Evolutionary conservation across 2,113 vertebrate species (phyloP), one percentile per base, ranked within the genome.

Genomic region (Oncorhynchus tshawytscha): DNA sequence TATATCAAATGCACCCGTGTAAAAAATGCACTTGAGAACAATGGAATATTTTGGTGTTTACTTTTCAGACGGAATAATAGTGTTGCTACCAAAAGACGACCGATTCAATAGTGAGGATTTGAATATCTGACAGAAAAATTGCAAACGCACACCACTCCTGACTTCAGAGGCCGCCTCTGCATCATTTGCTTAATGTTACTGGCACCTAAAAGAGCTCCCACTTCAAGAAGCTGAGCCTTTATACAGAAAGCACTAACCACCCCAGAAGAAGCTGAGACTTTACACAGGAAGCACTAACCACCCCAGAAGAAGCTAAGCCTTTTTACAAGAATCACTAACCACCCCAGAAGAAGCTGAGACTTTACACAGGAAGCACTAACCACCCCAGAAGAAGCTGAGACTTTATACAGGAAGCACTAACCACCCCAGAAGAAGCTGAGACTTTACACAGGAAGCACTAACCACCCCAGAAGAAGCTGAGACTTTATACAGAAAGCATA

Each of bases 31-130:
- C n/a, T 82, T 78, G 82, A 18, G 27, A 51, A 72, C 24, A 11
- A 87, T 81, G 79, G 71, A 81, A 83, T 83, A 82, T 79, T 82
- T 84, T 76, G 16, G 48, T 79, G 62, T 54, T 67, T 68, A 78
- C 75, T 51, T 75, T 45, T 54, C 39, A 54, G 71, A 78, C 72
- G 27, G 70, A 84, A 80, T 83, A 85, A 82, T 71, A 51, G 71
- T 67, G 76, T 64, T 29, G 62, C 49, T 11, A 29, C 34, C 2
- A 49, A 27, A 34, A 15, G 24, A 48, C 24, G 70, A 49, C 5
- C 1, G 3, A 20, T 59, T 57, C 62, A 67, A 66, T 69, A 66
- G 71, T 1, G 2, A 12, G 71, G 73, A 77, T 82, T 86, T 62
- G 74, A 83, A 84, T 86, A 78, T 49, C 70, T 65, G 60, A 71